phyloP scores from a whole-genome alignment of 2,888 invertebrate species.

The Brachypterus glaber region DNA sequence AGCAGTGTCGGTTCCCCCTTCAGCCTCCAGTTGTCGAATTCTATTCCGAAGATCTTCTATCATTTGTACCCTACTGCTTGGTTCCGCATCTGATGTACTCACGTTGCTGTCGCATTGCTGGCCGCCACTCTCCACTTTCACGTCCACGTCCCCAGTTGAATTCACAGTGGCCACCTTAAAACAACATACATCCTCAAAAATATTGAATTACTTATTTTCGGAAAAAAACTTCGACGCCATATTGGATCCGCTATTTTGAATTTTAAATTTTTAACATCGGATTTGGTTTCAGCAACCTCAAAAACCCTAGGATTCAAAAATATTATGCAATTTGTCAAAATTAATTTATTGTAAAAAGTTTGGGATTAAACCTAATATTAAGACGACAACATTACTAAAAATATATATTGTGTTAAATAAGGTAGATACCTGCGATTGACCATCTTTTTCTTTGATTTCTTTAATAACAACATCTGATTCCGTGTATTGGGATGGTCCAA shows the following conservation, averaged over 20 bases:
- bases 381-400: not conserved
- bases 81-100: slow-evolving; percentile 41
- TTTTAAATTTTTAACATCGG: too few relatives aligned
- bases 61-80: slow-evolving; percentile 40
- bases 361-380: too few relatives aligned
- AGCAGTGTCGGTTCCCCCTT: slow-evolving; percentile 34
- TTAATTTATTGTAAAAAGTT: too few relatives aligned
- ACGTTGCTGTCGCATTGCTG: slow-evolving; percentile 42
- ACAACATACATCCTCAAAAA: slow-evolving; percentile 12
- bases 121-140: slow-evolving; percentile 33
- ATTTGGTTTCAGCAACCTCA: too few relatives aligned
- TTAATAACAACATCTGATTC: slow-evolving; percentile 37
- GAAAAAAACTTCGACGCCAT: too few relatives aligned
- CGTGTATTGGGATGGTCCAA: slow-evolving; percentile 39
- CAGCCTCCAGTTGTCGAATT: slow-evolving; percentile 48
- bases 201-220: too few relatives aligned
- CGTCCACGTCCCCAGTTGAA: slow-evolving; percentile 39
- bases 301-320: too few relatives aligned
- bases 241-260: too few relatives aligned
- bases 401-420: not conserved
- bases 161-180: slow-evolving; percentile 37
- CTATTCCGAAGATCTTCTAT: slow-evolving; percentile 50
- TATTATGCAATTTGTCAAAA: slow-evolving; percentile 1
- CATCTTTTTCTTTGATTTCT: slow-evolving; percentile 31
- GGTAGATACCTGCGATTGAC: slow-evolving; percentile 25